phyloP scores from a whole-genome alignment of 2,888 invertebrate species.

The Orchesella flavescens region DNA sequence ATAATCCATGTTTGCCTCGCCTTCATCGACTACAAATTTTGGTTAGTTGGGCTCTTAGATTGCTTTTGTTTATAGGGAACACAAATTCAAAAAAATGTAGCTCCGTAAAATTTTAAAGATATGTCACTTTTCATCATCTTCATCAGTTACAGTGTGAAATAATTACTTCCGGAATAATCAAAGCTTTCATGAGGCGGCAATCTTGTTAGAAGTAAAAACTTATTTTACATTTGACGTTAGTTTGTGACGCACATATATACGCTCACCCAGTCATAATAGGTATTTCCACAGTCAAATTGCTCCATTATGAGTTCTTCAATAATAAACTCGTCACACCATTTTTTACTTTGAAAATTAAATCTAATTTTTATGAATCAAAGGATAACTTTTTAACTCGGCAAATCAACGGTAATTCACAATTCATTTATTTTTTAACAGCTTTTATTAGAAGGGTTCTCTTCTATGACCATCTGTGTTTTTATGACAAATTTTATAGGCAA shows the following conservation, averaged over 20 bases:
- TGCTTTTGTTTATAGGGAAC: background rate
- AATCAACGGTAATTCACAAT: constrained; percentile 3
- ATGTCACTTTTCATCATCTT: constrained; percentile 52
- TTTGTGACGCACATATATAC: no score
- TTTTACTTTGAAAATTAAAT: no score
- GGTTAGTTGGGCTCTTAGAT: no score
- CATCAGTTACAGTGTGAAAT: constrained; percentile 44
- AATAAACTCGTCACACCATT: no score
- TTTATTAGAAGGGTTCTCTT: background rate
- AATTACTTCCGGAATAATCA: constrained; percentile 62
- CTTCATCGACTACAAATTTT: no score
- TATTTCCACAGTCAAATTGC: no score
- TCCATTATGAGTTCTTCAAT: no score
- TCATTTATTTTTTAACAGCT: background rate
- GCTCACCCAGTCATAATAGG: no score
- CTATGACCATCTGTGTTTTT: constrained; percentile 33
- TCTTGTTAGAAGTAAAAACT: background rate
- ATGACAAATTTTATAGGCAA: constrained; percentile 45
- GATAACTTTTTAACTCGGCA: constrained; percentile 24
- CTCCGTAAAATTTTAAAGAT: background rate
- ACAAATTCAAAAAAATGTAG: background rate
- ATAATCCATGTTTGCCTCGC: no score
- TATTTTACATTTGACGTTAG: no score
- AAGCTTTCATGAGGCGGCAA: constrained; percentile 16
- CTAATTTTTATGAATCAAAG: background rate